phyloP scores from a whole-genome alignment of 2,888 invertebrate species.

The Hemaris fuciformis region DNA sequence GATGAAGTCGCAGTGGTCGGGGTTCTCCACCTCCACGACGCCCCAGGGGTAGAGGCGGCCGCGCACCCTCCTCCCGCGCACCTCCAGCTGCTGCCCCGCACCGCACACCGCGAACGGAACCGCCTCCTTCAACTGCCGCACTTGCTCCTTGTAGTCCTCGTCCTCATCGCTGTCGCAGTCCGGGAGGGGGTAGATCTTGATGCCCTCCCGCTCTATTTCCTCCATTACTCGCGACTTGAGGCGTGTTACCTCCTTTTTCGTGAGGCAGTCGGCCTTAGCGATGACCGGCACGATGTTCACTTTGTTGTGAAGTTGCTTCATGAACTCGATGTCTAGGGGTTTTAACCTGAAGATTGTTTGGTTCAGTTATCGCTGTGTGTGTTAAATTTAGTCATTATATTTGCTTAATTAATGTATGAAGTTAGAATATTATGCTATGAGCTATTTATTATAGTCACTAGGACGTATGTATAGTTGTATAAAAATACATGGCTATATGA shows the following conservation, averaged over 20 bases:
- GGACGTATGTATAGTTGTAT: too few relatives aligned
- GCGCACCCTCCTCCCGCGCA: slow-evolving; percentile 94
- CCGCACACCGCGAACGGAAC: slow-evolving; percentile 99
- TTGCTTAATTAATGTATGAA: too few relatives aligned
- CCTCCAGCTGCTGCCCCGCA: slow-evolving; percentile 96
- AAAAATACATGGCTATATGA: too few relatives aligned
- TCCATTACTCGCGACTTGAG: slow-evolving; percentile 94
- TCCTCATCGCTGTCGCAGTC: slow-evolving; percentile 98
- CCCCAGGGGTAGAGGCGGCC: slow-evolving; percentile 99
- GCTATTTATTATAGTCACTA: too few relatives aligned
- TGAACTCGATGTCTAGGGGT: slow-evolving; percentile 96
- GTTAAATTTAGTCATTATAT: too few relatives aligned
- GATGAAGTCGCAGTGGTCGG: slow-evolving; percentile 98
- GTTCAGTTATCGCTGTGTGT: too few relatives aligned
- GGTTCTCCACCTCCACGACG: slow-evolving; percentile 98
- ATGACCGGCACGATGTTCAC: slow-evolving; percentile 99
- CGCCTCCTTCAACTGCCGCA: slow-evolving; percentile 94
- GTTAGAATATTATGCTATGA: too few relatives aligned
- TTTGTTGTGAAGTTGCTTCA: slow-evolving; percentile 97
- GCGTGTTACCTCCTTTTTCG: slow-evolving; percentile 93
- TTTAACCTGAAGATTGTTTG: slow-evolving; percentile 89
- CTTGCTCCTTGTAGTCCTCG: slow-evolving; percentile 96
- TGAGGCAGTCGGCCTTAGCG: slow-evolving; percentile 97
- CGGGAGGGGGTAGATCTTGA: slow-evolving; percentile 96
- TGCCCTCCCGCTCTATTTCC: slow-evolving; percentile 94